phyloP scores from a whole-genome alignment of 2,888 invertebrate genomes.

The Morpho helenor region DNA sequence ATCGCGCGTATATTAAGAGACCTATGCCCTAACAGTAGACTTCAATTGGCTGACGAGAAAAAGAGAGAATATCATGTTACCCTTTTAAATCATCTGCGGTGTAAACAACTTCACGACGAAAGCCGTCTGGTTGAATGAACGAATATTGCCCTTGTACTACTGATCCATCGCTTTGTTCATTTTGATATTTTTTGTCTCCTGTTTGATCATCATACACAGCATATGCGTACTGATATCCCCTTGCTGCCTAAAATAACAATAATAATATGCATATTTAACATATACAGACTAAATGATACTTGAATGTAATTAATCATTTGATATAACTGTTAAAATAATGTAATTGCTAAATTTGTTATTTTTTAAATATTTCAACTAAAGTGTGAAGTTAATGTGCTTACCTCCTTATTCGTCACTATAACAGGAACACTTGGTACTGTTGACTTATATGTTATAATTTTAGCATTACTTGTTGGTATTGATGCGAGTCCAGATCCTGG shows the following conservation, averaged over 20 bases:
- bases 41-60: no score
- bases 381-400: constrained; percentile 33
- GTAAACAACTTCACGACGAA: constrained; percentile 73
- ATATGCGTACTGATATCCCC: constrained; percentile 70
- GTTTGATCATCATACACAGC: constrained; percentile 75
- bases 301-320: no score
- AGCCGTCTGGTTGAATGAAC: constrained; percentile 76
- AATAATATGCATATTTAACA: neutral
- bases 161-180: constrained; percentile 73
- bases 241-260: constrained; percentile 38
- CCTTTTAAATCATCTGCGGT: constrained; percentile 75
- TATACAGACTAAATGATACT: no score
- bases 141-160: constrained; percentile 75
- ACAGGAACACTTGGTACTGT: constrained; percentile 46
- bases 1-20: no score
- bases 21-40: no score
- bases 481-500: constrained; percentile 38
- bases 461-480: constrained; percentile 38
- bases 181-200: constrained; percentile 75
- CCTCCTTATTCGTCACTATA: constrained; percentile 45
- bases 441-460: constrained; percentile 47
- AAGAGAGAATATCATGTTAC: constrained; percentile 30
- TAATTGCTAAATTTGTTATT: no score
- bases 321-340: no score
- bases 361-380: no score